Evolutionary conservation across 2,888 invertebrate species (phyloP), one percentile per base, ranked within the genome.

Genomic region (Orchesellides sinensis): DNA sequence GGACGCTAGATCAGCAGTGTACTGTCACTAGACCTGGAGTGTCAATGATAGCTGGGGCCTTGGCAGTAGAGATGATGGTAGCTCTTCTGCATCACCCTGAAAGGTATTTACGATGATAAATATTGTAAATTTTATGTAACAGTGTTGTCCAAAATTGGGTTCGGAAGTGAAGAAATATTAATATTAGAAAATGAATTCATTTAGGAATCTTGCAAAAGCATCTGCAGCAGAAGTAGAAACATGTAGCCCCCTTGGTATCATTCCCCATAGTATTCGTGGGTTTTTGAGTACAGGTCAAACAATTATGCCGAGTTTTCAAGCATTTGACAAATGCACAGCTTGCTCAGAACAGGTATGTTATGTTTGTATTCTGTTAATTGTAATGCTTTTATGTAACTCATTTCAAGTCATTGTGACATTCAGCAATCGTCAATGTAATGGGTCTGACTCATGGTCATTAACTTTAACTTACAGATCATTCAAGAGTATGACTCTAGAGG

Each of bases 1-100:
- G 98, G 72, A 98, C 98, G 0, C 90, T 99, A 83, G 99, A 99
- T 90, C 98, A 99, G 90, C 99, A 99, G 90, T 99, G 99, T 90
- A 99, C 99, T 0, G 99, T 99, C 21, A 96, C 98, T 0, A 92
- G 99, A 72, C 98, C 99, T 0, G 99, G 98, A 0, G 94, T 96
- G 17, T 96, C 98, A 0, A 95, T 95, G 89, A 94, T 99, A 68
- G 98, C 98, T 0, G 94, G 95, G 19, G 96, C 96, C 2, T 91
- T 98, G 80, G 97, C 97, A 0, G 98, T 96, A 0, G 99, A 99
- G 91, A 90, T 99, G 63, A 91, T 98, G 49, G 93, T 97, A 0
- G 94, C 95, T 0, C 87, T 98, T 54, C 90, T 97, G 32, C 98
- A 98, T 89, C 98, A 98, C 91, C 94, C 95, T 1, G 90, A 93